Conservation (phyloP, 2,888 invertebrate species). For the Megaustenia siamemsis region DNA sequence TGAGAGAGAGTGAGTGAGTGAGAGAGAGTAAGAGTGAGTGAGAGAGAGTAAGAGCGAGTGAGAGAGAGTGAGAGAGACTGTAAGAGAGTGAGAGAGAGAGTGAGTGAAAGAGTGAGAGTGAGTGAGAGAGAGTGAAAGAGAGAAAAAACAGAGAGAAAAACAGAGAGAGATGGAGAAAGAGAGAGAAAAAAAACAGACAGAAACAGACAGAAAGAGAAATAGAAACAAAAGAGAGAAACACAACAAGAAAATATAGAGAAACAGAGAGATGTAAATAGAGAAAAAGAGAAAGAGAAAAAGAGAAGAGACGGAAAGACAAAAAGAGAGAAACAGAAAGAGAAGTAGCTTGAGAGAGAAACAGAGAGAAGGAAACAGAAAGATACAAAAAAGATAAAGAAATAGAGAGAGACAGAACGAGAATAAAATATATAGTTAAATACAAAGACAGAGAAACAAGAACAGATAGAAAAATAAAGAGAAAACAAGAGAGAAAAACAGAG, state of each 20-base stretch:
- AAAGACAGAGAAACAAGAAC: constrained; percentile 17
- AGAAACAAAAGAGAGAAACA: constrained; percentile 7
- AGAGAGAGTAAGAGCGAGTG: constrained; percentile 22
- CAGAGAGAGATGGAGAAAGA: constrained; percentile 42
- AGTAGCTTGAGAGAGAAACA: constrained; percentile 15
- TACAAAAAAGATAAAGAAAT: constrained; percentile 1
- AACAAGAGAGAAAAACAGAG: neutral
- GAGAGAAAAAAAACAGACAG: neutral
- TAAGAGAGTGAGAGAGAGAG: constrained; percentile 40
- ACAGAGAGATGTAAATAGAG: constrained; percentile 17
- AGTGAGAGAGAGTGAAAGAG: constrained; percentile 23
- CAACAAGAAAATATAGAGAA: neutral
- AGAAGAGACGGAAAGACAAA: constrained; percentile 31
- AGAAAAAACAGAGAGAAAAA: constrained; percentile 38
- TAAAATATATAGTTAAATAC: no score
- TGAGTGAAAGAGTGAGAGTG: neutral
- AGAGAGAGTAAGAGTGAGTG: neutral
- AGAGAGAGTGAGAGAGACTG: constrained; percentile 39
- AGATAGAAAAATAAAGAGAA: constrained; percentile 29
- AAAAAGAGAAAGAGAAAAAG: constrained; percentile 32
- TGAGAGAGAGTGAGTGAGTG: neutral
- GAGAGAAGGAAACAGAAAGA: neutral
- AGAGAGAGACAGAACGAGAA: neutral
- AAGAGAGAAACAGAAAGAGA: constrained; percentile 27
- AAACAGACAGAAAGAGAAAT: neutral